phyloP scores from a whole-genome alignment of 1,140 invertebrate species.

The Cecropterus lyciades region DNA sequence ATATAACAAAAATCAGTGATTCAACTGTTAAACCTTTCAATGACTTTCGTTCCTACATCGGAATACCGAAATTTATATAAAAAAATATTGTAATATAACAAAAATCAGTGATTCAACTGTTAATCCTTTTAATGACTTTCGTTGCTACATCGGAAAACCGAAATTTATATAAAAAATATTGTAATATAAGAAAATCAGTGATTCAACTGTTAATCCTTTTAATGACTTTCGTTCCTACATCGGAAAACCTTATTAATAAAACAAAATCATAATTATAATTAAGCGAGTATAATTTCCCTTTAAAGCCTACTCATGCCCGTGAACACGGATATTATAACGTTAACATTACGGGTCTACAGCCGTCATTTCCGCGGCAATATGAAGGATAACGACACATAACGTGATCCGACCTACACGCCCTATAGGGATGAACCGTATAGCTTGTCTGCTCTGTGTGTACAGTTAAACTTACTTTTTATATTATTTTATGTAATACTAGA shows the following conservation, averaged over 20 bases:
- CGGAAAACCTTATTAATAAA: neutral
- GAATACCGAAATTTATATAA: too few species aligned
- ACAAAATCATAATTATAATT: neutral
- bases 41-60: too few species aligned
- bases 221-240: neutral
- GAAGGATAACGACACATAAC: neutral
- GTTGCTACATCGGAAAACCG: too few species aligned
- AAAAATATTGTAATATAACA: too few species aligned
- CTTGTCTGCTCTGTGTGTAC: neutral
- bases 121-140: too few species aligned
- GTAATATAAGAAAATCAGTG: too few species aligned
- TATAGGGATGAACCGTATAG: neutral
- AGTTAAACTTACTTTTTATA: too few species aligned
- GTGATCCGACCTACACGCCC: neutral
- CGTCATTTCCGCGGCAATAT: neutral
- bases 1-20: too few species aligned
- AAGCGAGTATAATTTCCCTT: neutral
- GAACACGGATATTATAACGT: conserved; percentile 1
- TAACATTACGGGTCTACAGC: neutral
- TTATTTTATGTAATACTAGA: too few species aligned
- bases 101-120: too few species aligned
- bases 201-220: neutral
- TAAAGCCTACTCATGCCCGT: neutral
- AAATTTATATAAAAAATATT: too few species aligned
- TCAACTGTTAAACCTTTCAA: too few species aligned